A percentile compares a stretch with the other conserved stretches of the same genome.
These are phyloP conservation scores for Pampus argenteus DNA, from an alignment of 2,797 vertebrate genomes.

Conservation along the genomic window DNA sequence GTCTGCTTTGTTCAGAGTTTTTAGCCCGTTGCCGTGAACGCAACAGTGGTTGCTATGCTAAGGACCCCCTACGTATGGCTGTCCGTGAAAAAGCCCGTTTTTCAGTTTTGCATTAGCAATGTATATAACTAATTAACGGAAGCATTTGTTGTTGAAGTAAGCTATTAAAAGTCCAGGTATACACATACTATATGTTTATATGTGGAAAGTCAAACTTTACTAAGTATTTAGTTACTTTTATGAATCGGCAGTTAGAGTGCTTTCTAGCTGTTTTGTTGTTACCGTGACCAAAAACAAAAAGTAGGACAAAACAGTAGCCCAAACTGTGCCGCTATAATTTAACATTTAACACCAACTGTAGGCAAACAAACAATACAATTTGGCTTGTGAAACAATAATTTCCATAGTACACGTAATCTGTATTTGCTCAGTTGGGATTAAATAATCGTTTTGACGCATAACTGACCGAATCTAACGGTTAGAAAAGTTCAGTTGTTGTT, in stretches of 20 bases:
- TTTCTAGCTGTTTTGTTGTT: conserved; percentile 42
- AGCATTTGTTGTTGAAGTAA: rapidly evolving
- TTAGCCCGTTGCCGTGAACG: conserved; percentile 69
- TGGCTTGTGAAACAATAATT: background rate
- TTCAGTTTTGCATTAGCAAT: background rate
- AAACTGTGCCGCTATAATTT: background rate
- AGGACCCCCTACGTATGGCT: conserved; percentile 57
- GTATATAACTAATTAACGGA: background rate
- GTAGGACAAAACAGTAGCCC: background rate
- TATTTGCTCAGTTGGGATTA: background rate
- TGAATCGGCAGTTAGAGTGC: conserved; percentile 51
- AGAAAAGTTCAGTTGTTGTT: background rate
- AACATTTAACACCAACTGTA: rapidly evolving
- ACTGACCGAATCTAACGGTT: conserved; percentile 1
- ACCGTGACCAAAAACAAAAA: background rate
- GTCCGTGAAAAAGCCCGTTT: conserved; percentile 57
- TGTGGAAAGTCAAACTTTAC: background rate
- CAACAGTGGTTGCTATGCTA: conserved; percentile 66
- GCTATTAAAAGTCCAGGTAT: rapidly evolving
- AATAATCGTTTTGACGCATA: background rate
- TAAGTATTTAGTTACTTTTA: background rate
- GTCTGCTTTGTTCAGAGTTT: conserved; percentile 41
- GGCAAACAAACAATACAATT: background rate
- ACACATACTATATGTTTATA: rapidly evolving
- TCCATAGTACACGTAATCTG: rapidly evolving